phyloP scores from a whole-genome alignment of 2,888 invertebrate genomes.

The Drosophila imparisetae region DNA sequence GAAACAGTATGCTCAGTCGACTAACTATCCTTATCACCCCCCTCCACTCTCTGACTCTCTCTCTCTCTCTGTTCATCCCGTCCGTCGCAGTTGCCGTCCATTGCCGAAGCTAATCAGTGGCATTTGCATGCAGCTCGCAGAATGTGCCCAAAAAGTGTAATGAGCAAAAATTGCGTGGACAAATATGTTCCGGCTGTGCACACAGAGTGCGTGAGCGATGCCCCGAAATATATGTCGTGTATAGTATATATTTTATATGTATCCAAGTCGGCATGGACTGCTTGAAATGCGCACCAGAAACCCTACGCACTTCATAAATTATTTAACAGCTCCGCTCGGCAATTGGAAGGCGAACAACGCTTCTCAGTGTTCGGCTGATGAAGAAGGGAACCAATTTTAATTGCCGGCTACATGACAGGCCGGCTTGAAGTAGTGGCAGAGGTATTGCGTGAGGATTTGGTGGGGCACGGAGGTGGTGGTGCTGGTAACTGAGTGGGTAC shows the following conservation, averaged over 20 bases:
- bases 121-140: conserved; percentile 73
- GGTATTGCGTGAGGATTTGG: neutral
- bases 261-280: conserved; percentile 31
- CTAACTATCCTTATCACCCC: conserved; percentile 46
- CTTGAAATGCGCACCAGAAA: conserved; percentile 71
- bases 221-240: conserved; percentile 5
- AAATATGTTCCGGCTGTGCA: conserved; percentile 68
- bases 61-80: neutral
- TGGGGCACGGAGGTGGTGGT: neutral
- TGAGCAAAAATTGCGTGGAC: conserved; percentile 68
- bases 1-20: conserved; percentile 36
- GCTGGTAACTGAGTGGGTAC: conserved; percentile 4
- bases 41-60: neutral
- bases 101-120: conserved; percentile 57
- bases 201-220: conserved; percentile 53
- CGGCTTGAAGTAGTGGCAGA: neutral
- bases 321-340: conserved; percentile 66
- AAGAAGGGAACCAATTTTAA: conserved; percentile 70
- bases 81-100: neutral
- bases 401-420: conserved; percentile 54
- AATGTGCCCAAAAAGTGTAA: conserved; percentile 70
- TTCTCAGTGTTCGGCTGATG: conserved; percentile 1
- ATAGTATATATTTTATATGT: conserved; percentile 10
- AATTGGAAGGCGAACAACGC: conserved; percentile 40
- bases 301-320: conserved; percentile 78